Conservation (phyloP, 2,113 vertebrate species). For the Scopus umbretta region DNA sequence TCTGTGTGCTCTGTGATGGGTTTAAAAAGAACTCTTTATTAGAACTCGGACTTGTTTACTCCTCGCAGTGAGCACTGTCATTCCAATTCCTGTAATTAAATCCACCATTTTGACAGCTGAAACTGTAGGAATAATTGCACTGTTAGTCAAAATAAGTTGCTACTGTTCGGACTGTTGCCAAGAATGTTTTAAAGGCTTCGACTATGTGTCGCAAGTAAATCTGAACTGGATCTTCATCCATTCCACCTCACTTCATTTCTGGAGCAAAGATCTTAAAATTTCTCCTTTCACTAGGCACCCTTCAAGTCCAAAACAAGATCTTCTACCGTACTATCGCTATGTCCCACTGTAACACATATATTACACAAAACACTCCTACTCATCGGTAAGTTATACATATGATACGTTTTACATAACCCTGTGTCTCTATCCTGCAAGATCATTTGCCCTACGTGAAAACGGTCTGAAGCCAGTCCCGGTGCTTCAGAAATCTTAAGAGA, state of each 20-base stretch:
- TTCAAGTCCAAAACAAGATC: not conserved
- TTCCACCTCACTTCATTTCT: conserved; percentile 20
- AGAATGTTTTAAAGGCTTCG: not conserved
- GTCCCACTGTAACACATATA: not conserved
- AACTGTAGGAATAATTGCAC: conserved; percentile 23
- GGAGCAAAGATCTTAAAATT: not conserved
- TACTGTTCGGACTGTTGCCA: not conserved
- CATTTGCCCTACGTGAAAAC: not conserved
- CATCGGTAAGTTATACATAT: not conserved
- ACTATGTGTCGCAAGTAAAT: not conserved
- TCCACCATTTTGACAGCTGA: conserved; percentile 11
- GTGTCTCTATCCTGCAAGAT: not conserved
- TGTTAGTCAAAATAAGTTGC: not conserved
- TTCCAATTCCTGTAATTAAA: conserved; percentile 47
- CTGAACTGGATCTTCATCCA: not conserved
- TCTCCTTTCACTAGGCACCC: not conserved
- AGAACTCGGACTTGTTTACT: not conserved
- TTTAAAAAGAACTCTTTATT: conserved; percentile 34
- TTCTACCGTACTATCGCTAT: not conserved
- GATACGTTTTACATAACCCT: not conserved
- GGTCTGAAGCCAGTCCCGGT: not conserved
- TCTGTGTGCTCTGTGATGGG: not conserved
- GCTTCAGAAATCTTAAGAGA: not conserved
- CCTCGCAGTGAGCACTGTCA: not conserved
- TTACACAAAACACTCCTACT: not conserved